phyloP scores from a whole-genome alignment of 23 tunicate species.

The Clavelina lepadiformis region DNA sequence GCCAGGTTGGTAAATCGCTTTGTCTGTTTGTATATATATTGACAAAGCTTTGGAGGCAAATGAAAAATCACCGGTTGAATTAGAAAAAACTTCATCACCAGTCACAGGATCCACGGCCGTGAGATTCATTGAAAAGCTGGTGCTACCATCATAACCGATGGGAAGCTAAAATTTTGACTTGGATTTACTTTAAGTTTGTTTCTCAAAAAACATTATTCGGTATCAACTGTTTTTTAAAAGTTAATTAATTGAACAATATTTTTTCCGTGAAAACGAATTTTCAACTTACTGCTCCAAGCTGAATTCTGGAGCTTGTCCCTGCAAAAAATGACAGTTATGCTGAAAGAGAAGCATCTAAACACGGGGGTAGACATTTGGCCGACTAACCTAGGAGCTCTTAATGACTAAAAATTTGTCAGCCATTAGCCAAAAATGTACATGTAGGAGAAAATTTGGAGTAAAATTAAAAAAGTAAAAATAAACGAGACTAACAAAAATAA shows the following conservation, averaged over 20 bases:
- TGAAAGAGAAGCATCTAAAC: too few species aligned
- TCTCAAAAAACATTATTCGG: too few species aligned
- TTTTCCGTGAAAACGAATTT: too few species aligned
- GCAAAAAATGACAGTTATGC: too few species aligned
- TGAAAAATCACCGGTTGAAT: constrained; percentile 44
- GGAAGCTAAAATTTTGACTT: constrained; percentile 17
- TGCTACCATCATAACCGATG: constrained; percentile 37
- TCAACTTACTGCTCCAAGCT: constrained; percentile 20
- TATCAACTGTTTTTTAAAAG: too few species aligned
- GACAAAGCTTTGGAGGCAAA: constrained; percentile 62
- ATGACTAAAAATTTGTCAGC: too few species aligned
- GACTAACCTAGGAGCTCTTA: too few species aligned
- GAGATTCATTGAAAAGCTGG: constrained; percentile 29
- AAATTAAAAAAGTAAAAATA: too few species aligned
- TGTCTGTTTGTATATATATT: constrained; percentile 88
- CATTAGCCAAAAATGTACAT: too few species aligned
- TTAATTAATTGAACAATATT: not conserved
- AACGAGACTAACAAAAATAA: too few species aligned
- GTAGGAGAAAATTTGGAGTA: too few species aligned
- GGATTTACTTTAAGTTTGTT: not conserved
- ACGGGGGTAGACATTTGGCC: too few species aligned
- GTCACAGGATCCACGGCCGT: constrained; percentile 59
- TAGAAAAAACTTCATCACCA: constrained; percentile 24
- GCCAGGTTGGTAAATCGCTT: constrained; percentile 93
- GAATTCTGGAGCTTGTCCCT: constrained; percentile 20